phyloP scores from a whole-genome alignment of 92 coral and sea anemone species.

The Epizoanthus fatuus region DNA sequence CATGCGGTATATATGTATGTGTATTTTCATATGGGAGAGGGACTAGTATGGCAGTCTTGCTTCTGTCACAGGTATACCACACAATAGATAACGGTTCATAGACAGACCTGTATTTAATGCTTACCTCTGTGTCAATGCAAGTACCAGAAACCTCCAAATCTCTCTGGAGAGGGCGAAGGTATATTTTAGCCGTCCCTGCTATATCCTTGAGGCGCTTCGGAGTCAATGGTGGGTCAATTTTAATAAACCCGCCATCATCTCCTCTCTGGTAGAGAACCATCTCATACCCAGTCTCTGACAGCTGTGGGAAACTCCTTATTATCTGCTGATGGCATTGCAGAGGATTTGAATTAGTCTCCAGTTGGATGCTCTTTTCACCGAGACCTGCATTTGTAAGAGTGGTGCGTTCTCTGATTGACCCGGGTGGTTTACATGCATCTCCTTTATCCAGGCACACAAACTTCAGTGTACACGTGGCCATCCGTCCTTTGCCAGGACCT shows the following conservation, averaged over 20 bases:
- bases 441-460: slow-evolving; percentile 55
- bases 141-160: slow-evolving; percentile 14
- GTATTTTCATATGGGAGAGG: too few species aligned
- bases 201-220: slow-evolving; percentile 62
- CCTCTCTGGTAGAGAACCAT: slow-evolving; percentile 66
- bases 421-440: slow-evolving; percentile 46
- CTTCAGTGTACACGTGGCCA: slow-evolving; percentile 65
- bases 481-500: slow-evolving; percentile 39
- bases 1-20: too few species aligned
- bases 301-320: slow-evolving; percentile 56
- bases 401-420: slow-evolving; percentile 57
- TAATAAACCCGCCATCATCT: slow-evolving; percentile 59
- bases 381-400: slow-evolving; percentile 63
- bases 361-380: slow-evolving; percentile 67
- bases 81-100: too few species aligned
- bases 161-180: slow-evolving; percentile 66
- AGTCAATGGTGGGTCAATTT: slow-evolving; percentile 50
- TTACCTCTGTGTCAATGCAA: too few species aligned
- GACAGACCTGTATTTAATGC: too few species aligned
- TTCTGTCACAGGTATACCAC: too few species aligned
- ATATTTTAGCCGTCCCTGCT: slow-evolving; percentile 66
- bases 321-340: slow-evolving; percentile 48
- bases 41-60: too few species aligned
- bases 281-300: slow-evolving; percentile 57
- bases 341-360: slow-evolving; percentile 16